Base-by-base conservation (phyloP, 2,888 invertebrate species). In the Nowickia ferox region DNA sequence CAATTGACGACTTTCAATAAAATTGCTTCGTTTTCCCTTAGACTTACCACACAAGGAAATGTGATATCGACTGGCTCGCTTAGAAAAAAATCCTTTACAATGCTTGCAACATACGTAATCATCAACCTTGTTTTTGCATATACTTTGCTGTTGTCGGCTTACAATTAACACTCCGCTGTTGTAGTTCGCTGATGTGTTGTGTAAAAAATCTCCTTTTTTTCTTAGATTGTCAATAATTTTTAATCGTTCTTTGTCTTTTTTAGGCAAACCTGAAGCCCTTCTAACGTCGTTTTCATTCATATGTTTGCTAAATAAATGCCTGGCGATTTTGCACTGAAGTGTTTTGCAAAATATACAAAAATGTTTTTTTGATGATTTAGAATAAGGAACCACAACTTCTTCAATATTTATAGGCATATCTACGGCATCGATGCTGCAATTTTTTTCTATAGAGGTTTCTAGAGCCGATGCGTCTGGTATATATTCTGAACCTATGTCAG, bases 331-430 rank as follows among this genome's bases (percentile, higher is more conserved):
- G n/a, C 9, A n/a, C 10, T 53, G 53, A 3, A 53, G n/a, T 53
- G 15, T 53, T 53, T 53, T 17, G 19, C 53, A 53, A 53, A 53
- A 53, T 19, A 53, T n/a, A 8, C 53, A 53, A 53, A 53, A 53
- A 53, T 53, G 53, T 19, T 19, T 53, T 53, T 53, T 51, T 17
- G 17, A n/a, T 15, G n/a, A 10, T 53, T 53, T 53, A 2, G 53
- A 53, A 53, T 53, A 53, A 19, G 19, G 53, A 53, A 53, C 19
- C 3, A 11, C 15, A 13, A 46, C 46, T 46, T 46, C 15, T 5
- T 11, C 15, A 46, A 46, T 15, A 46, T 13, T 46, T 15, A 46
- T 46, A 5, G 46, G 46, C 5, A 5, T 4, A 13, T 46, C 13
- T 13, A 46, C 30, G 30, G 30, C 30, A 30, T 30, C 30, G 30